A percentile compares a stretch with the other conserved stretches of the same genome.
Conservation (phyloP, 2,113 vertebrate genomes). For the Tapirus terrestris region DNA sequence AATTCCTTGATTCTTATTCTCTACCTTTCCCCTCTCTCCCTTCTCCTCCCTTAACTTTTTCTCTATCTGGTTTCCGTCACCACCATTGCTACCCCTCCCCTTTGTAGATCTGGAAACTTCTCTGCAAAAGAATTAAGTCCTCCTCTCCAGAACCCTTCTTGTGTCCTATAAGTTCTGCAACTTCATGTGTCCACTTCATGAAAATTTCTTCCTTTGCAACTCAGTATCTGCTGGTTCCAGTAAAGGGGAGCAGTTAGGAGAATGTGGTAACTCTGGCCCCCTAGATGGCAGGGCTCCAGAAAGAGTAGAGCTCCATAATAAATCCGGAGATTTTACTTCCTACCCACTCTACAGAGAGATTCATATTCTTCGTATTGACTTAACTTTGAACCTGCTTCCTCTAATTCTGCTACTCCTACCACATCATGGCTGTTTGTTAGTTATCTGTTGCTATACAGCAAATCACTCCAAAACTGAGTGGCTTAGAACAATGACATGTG, state of each 20-base stretch:
- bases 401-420: not conserved
- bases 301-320: not conserved
- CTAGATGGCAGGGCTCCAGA: not conserved
- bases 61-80: not conserved
- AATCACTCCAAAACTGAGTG: no score
- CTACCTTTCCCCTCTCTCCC: not conserved
- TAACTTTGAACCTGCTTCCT: not conserved
- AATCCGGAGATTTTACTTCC: not conserved
- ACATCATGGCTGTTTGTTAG: no score
- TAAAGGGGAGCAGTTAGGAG: not conserved
- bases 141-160: not conserved
- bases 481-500: no score
- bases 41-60: not conserved
- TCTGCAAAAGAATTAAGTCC: not conserved
- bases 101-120: not conserved
- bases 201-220: not conserved
- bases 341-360: not conserved
- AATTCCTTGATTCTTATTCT: not conserved
- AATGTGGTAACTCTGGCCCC: not conserved
- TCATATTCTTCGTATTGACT: not conserved
- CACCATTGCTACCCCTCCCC: no score
- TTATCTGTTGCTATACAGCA: not conserved
- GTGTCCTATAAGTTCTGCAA: not conserved
- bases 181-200: not conserved
- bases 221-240: not conserved